Percentiles rank a stretch among this genome's conserved stretches.
Conservation (phyloP, 2,888 invertebrate genomes). For the Dryocosmus kuriphilus region DNA sequence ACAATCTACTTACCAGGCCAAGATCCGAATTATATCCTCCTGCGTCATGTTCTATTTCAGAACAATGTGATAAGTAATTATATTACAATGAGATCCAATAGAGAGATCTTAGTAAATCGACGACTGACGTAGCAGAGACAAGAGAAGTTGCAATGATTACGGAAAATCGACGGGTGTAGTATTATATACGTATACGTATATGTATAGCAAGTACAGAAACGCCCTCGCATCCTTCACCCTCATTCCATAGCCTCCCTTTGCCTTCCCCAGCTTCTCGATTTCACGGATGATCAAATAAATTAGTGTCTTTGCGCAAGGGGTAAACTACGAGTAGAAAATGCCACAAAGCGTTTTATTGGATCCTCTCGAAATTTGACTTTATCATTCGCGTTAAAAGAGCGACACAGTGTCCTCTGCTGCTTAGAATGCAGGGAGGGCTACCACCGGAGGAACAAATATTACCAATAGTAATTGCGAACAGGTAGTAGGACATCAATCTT, state of each 20-base stretch:
- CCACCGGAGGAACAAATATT: conserved; percentile 44
- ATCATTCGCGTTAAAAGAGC: not conserved
- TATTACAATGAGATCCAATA: not conserved
- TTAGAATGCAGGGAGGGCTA: conserved; percentile 41
- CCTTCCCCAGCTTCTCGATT: not conserved
- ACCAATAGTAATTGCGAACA: conserved; percentile 43
- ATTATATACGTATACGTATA: not conserved
- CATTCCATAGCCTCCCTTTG: not conserved
- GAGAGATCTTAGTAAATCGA: not conserved
- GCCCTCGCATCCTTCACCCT: not conserved
- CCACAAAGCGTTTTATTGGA: not conserved
- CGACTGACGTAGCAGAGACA: not conserved
- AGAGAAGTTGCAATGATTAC: not conserved
- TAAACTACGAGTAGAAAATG: not conserved
- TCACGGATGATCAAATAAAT: conserved; percentile 29
- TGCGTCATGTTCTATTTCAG: conserved; percentile 1
- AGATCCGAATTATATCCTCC: not conserved
- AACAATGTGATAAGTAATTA: not conserved
- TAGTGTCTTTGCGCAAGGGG: not conserved
- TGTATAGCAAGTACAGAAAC: not conserved
- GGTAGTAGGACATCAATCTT: conserved; percentile 45
- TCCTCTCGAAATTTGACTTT: not conserved
- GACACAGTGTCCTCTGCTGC: conserved; percentile 4
- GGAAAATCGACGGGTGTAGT: not conserved
- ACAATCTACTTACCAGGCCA: not conserved